These are phyloP conservation scores for Eupithecia subfuscata DNA, from an alignment of 2,888 invertebrate genomes.

Conservation along the genomic window DNA sequence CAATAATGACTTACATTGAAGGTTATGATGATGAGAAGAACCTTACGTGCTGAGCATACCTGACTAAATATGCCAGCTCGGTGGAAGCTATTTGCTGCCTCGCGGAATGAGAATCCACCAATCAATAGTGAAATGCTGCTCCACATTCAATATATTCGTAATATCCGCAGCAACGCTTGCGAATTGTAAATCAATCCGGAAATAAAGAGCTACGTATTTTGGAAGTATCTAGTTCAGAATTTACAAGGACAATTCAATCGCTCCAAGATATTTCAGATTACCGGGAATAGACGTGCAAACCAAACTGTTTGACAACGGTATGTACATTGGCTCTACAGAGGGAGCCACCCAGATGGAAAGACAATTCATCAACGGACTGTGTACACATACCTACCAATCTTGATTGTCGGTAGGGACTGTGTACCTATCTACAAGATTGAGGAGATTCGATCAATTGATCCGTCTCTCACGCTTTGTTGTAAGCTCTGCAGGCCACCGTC, in stretches of 20 bases:
- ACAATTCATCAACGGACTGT: conserved; percentile 10
- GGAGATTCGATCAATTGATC: conserved; percentile 5
- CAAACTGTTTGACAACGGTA: background rate
- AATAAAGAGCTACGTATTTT: background rate
- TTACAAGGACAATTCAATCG: background rate
- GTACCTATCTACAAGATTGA: background rate
- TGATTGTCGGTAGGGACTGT: background rate
- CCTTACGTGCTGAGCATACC: background rate
- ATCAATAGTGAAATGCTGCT: conserved; percentile 11
- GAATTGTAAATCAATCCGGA: background rate
- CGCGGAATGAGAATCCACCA: conserved; percentile 10
- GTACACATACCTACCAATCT: conserved; percentile 1
- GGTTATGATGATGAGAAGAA: background rate
- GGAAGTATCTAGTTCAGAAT: background rate
- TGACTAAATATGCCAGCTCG: background rate
- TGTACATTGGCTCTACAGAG: background rate
- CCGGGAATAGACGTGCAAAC: background rate
- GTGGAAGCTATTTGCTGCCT: conserved; percentile 8
- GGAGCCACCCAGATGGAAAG: background rate
- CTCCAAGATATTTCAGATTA: background rate
- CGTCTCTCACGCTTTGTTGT: background rate
- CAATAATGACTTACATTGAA: background rate
- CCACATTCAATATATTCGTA: conserved; percentile 9
- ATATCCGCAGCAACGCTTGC: background rate
- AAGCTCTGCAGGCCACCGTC: background rate